These are phyloP conservation scores for Morpho achilles DNA, from an alignment of 2,888 invertebrate genomes.

Conservation along the genomic window DNA sequence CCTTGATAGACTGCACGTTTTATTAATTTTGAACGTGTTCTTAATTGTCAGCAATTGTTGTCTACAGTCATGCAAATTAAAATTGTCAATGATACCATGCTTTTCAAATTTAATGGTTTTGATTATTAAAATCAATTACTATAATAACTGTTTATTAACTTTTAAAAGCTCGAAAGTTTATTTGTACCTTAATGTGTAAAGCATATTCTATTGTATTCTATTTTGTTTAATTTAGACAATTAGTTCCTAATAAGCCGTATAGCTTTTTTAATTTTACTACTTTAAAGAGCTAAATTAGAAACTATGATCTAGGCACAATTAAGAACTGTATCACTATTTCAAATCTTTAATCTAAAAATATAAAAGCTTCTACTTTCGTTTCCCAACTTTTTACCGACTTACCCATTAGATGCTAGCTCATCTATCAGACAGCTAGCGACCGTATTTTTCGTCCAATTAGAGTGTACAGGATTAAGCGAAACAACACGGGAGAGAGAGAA, in stretches of 20 bases:
- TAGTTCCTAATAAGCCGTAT: slow-evolving; percentile 5
- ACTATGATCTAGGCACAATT: slow-evolving; percentile 29
- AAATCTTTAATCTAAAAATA: slow-evolving; percentile 19
- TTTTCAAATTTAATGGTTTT: background rate
- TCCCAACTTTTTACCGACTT: slow-evolving; percentile 71
- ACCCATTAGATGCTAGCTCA: slow-evolving; percentile 89
- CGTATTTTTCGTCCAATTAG: slow-evolving; percentile 54
- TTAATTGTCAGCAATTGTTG: background rate
- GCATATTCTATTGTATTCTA: background rate
- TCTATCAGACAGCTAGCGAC: slow-evolving; percentile 90
- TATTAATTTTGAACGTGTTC: too few relatives aligned
- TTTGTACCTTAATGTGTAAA: background rate
- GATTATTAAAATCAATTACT: background rate
- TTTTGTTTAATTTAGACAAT: background rate
- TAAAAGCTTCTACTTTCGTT: slow-evolving; percentile 60
- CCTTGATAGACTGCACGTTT: too few relatives aligned
- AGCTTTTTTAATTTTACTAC: background rate
- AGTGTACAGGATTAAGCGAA: slow-evolving; percentile 68
- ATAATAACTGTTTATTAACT: background rate
- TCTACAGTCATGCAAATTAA: slow-evolving; percentile 4
- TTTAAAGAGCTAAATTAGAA: background rate
- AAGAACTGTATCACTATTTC: slow-evolving; percentile 13
- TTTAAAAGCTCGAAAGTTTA: slow-evolving; percentile 2
- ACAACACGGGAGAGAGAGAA: slow-evolving; percentile 70
- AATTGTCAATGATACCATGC: slow-evolving; percentile 3